phyloP scores from a whole-genome alignment of 2,113 vertebrate genomes.

The Zapornia atra region DNA sequence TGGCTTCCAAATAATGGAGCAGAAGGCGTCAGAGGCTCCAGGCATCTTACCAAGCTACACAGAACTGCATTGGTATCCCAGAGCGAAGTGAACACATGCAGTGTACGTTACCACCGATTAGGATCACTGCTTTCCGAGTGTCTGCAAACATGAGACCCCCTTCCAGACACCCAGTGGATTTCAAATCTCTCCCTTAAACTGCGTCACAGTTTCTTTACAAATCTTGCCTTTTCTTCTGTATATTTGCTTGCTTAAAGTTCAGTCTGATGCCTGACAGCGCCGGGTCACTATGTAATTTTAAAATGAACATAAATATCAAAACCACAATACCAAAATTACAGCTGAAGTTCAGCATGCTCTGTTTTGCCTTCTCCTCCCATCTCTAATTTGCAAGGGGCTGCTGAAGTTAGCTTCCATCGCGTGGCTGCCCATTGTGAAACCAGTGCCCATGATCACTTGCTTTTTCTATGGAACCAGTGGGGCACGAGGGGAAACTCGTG shows the following conservation, averaged over 20 bases:
- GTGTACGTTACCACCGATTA: neutral
- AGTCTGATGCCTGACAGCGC: neutral
- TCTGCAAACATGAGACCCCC: neutral
- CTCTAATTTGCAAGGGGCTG: slow-evolving; percentile 45
- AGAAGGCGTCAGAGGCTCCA: neutral
- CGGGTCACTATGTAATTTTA: slow-evolving; percentile 53
- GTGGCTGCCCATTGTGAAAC: neutral
- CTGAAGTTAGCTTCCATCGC: neutral
- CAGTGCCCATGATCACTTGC: neutral
- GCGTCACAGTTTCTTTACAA: neutral
- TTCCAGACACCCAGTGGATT: neutral
- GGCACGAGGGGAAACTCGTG: slow-evolving; percentile 41
- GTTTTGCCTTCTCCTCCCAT: slow-evolving; percentile 48
- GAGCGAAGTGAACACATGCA: neutral
- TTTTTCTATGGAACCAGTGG: slow-evolving; percentile 39
- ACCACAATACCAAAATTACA: slow-evolving; percentile 62
- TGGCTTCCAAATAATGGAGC: neutral
- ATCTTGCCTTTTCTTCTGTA: neutral
- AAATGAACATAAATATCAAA: slow-evolving; percentile 53
- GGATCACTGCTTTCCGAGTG: neutral
- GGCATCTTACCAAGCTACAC: neutral
- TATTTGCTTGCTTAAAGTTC: neutral
- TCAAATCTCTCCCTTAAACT: neutral
- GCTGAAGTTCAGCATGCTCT: neutral
- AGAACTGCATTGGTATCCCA: neutral